Percentiles rank a stretch among this genome's conserved stretches.
Evolutionary conservation across 2,113 vertebrate species (phyloP).

Genomic region (Brienomyrus longianalis): DNA sequence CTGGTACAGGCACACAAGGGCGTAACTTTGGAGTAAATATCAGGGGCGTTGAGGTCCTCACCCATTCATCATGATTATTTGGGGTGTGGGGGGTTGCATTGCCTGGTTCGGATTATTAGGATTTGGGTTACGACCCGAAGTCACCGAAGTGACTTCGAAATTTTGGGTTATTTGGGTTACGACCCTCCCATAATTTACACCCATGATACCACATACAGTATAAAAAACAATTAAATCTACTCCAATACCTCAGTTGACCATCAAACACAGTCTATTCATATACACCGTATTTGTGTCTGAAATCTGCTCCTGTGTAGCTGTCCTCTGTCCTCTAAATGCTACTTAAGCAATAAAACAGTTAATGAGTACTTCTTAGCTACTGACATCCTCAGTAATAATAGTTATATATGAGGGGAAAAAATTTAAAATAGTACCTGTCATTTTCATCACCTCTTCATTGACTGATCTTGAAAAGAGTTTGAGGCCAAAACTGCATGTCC

Average conservation of each 20-base stretch:
- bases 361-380: neutral
- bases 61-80: neutral
- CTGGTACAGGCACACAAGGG: neutral
- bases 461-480: neutral
- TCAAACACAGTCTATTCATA: neutral
- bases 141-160: too few relatives aligned
- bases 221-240: neutral
- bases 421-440: neutral
- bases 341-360: neutral
- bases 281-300: neutral
- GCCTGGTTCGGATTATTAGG: neutral
- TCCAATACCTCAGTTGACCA: neutral
- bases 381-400: neutral
- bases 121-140: too few relatives aligned
- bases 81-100: neutral
- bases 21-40: neutral
- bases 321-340: neutral
- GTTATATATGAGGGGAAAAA: neutral
- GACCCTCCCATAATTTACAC: too few relatives aligned
- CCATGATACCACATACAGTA: neutral
- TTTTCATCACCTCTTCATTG: neutral
- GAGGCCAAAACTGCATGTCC: neutral
- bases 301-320: neutral
- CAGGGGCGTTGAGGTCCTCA: neutral
- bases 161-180: too few relatives aligned